A percentile compares a stretch with the other conserved stretches of the same genome.
Evolutionary conservation across 2,797 vertebrate genomes (phyloP).

Genomic region (Aplochiton taeniatus): DNA sequence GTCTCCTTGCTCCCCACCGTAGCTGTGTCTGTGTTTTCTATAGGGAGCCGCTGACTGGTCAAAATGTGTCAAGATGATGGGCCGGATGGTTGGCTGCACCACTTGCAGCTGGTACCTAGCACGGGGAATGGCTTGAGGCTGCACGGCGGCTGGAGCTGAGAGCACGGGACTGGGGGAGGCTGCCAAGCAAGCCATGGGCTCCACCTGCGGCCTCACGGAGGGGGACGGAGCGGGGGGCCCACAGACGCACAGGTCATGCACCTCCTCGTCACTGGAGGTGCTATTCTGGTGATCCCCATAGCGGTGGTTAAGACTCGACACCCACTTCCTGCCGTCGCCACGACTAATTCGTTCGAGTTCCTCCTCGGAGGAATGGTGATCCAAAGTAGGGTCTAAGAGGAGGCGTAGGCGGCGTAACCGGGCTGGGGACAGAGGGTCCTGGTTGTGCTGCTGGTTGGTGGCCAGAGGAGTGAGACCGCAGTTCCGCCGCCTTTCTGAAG

Average conservation of each 20-base stretch:
- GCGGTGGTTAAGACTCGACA: slow-evolving; percentile 68
- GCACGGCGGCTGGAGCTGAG: slow-evolving; percentile 87
- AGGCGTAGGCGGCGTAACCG: slow-evolving; percentile 80
- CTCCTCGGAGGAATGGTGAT: slow-evolving; percentile 89
- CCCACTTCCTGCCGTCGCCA: slow-evolving; percentile 85
- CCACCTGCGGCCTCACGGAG: slow-evolving; percentile 57
- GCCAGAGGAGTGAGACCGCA: slow-evolving; percentile 86
- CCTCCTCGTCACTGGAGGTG: slow-evolving; percentile 90
- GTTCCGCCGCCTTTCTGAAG: slow-evolving; percentile 84
- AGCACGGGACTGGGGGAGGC: slow-evolving; percentile 83
- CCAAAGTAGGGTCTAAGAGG: slow-evolving; percentile 83
- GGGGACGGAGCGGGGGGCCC: slow-evolving; percentile 34
- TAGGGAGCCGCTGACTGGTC: slow-evolving; percentile 86
- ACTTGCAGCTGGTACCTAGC: slow-evolving; percentile 73
- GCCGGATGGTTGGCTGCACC: slow-evolving; percentile 74
- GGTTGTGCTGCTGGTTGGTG: slow-evolving; percentile 88
- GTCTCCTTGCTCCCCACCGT: slow-evolving; percentile 79
- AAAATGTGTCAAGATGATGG: slow-evolving; percentile 83
- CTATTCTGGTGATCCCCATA: slow-evolving; percentile 79
- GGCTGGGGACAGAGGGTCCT: slow-evolving; percentile 80
- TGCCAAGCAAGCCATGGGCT: slow-evolving; percentile 58
- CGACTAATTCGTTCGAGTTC: slow-evolving; percentile 88
- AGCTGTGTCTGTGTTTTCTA: slow-evolving; percentile 83
- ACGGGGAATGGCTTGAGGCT: slow-evolving; percentile 79
- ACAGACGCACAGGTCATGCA: slow-evolving; percentile 81